Conservation (phyloP, 2,888 invertebrate species). For the Ennomos quercinarius region DNA sequence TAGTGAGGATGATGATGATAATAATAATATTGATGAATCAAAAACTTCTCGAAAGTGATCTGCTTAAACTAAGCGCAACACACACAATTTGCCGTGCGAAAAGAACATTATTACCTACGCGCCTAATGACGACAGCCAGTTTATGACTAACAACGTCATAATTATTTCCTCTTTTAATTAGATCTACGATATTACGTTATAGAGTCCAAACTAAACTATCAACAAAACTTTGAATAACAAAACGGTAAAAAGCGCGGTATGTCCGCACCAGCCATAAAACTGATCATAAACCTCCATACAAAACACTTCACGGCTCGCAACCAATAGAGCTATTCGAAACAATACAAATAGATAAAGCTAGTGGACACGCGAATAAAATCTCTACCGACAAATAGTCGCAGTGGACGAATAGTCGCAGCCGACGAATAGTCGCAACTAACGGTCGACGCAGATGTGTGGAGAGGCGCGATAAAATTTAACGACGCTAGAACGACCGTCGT, state of each 20-base stretch:
- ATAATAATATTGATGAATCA: no score
- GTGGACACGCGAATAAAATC: conserved; percentile 35
- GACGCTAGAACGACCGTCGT: conserved; percentile 43
- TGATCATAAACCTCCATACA: conserved; percentile 5
- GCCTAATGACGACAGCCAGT: no score
- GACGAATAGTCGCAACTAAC: conserved; percentile 46
- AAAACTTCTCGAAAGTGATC: no score
- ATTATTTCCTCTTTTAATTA: no score
- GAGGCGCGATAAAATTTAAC: conserved; percentile 59
- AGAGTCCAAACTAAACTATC: background rate
- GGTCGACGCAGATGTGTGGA: conserved; percentile 61
- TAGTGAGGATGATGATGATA: no score
- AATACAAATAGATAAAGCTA: conserved; percentile 38
- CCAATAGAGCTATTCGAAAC: conserved; percentile 43
- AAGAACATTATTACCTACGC: no score
- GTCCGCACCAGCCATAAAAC: background rate
- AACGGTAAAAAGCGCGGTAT: background rate
- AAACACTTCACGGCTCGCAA: conserved; percentile 1
- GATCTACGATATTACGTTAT: no score
- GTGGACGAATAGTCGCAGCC: conserved; percentile 16
- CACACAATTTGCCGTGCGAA: no score
- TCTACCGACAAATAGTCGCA: conserved; percentile 20
- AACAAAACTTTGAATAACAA: background rate
- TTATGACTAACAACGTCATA: no score
- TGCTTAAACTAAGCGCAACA: no score